Conservation (phyloP, 2,888 invertebrate species). For the Pardosa pseudoannulata region DNA sequence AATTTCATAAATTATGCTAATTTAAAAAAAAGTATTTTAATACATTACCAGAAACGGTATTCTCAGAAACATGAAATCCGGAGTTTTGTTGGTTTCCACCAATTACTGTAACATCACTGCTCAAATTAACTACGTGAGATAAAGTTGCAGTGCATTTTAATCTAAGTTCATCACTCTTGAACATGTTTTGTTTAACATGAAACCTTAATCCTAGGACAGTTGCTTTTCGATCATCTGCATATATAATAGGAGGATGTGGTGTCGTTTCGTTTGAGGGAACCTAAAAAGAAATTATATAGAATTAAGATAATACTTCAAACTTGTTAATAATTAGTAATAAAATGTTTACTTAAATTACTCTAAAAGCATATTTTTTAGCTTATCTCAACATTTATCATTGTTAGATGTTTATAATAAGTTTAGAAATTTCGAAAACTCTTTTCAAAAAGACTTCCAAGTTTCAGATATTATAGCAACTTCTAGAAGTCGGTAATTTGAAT, state of each 20-base stretch:
- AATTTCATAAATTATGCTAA: no score
- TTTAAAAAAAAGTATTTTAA: background rate
- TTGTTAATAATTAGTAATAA: no score
- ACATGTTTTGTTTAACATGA: conserved; percentile 54
- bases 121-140: conserved; percentile 51
- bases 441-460: no score
- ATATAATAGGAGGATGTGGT: conserved; percentile 48
- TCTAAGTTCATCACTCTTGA: conserved; percentile 62
- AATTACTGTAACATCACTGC: conserved; percentile 59
- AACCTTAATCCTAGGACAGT: conserved; percentile 56
- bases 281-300: conserved; percentile 37
- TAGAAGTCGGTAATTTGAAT: no score
- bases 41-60: conserved; percentile 60
- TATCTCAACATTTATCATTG: no score
- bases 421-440: no score
- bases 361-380: no score
- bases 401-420: no score
- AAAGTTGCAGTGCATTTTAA: conserved; percentile 67
- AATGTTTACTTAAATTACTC: no score
- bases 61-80: conserved; percentile 66
- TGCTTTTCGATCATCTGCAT: conserved; percentile 42
- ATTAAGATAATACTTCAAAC: no score
- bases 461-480: no score
- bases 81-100: conserved; percentile 65
- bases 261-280: conserved; percentile 56